Base-by-base conservation (phyloP, 2,113 vertebrate species). In the Phrynosoma blainvillii region DNA sequence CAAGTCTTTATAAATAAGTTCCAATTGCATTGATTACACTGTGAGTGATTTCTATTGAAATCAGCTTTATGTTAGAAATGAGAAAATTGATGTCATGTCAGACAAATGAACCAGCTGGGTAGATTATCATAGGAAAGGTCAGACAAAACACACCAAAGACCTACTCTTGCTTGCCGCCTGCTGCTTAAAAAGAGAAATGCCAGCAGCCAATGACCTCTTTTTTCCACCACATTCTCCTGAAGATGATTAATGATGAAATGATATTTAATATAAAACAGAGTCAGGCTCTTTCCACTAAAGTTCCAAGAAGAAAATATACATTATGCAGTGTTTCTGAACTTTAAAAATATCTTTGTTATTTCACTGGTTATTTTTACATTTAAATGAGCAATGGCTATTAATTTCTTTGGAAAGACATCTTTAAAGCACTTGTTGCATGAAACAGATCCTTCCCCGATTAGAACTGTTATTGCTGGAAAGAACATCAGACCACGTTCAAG, bases 281-380 rank as follows among this genome's bases (percentile, higher is more conserved):
- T 75, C 92, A 95, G 93, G 62, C 87, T 86, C 30, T 77, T 92
- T 89, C 92, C 94, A 92, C 94, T 94, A 90, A 88, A 94, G 87
- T 89, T 90, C 90, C 92, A 95, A 94, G 90, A 94, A 94, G 92
- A 93, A 94, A 96, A 95, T 90, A 94, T 79, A 95, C 92, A 96
- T 95, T 95, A 95, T 89, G 89, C 78, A 94, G 91, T 85, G 66
- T 92, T 94, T 92, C 88, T 89, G 90, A 89, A 80, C 84, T 85
- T 27, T 84, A 89, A n/a, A 85, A 90, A 90, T 91, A 89, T 89
- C 93, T 93, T 94, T 56, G 23, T 81, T 94, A 87, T 93, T 95
- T 94, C 93, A 96, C 85, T 94, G 94, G 89, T 90, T 93, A 88
- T 92, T 93, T 94, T 94, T 91, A 83, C 93, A 90, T 78, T 94